These are phyloP conservation scores for Tetragonula clypearis DNA, from an alignment of 1,140 invertebrate species.

Conservation along the genomic window DNA sequence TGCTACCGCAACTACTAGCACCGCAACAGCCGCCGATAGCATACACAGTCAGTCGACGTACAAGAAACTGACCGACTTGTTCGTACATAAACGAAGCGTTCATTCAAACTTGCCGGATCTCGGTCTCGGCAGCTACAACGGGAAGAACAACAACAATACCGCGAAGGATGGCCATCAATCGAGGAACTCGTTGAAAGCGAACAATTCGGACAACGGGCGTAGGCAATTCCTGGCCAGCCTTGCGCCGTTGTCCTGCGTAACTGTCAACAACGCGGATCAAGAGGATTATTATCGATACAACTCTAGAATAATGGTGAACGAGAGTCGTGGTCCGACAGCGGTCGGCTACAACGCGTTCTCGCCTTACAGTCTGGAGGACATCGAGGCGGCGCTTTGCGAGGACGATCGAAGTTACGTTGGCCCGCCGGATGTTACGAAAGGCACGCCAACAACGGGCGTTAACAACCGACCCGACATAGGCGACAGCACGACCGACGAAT, in stretches of 20 bases:
- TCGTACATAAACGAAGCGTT: slow-evolving; percentile 80
- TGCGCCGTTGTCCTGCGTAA: slow-evolving; percentile 89
- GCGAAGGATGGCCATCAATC: slow-evolving; percentile 74
- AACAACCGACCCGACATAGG: slow-evolving; percentile 73
- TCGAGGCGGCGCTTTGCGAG: slow-evolving; percentile 83
- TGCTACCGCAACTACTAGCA: neutral
- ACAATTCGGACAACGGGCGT: slow-evolving; percentile 80
- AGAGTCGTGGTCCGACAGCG: slow-evolving; percentile 80
- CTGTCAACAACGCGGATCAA: slow-evolving; percentile 82
- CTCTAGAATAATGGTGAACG: slow-evolving; percentile 80
- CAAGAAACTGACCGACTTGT: slow-evolving; percentile 86
- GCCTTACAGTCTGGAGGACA: slow-evolving; percentile 86
- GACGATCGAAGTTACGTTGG: slow-evolving; percentile 79
- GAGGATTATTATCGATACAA: slow-evolving; percentile 87
- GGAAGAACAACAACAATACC: slow-evolving; percentile 60
- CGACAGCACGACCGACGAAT: slow-evolving; percentile 85
- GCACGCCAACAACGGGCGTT: slow-evolving; percentile 82
- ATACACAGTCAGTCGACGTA: slow-evolving; percentile 83
- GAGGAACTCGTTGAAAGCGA: slow-evolving; percentile 77
- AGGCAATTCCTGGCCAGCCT: slow-evolving; percentile 89
- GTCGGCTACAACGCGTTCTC: slow-evolving; percentile 79
- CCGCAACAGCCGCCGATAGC: slow-evolving; percentile 48
- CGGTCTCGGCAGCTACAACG: slow-evolving; percentile 79
- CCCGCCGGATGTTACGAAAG: slow-evolving; percentile 88
- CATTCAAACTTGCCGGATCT: slow-evolving; percentile 81